Conservation (phyloP, 92 coral and sea anemone species). For the Porites evermanni region DNA sequence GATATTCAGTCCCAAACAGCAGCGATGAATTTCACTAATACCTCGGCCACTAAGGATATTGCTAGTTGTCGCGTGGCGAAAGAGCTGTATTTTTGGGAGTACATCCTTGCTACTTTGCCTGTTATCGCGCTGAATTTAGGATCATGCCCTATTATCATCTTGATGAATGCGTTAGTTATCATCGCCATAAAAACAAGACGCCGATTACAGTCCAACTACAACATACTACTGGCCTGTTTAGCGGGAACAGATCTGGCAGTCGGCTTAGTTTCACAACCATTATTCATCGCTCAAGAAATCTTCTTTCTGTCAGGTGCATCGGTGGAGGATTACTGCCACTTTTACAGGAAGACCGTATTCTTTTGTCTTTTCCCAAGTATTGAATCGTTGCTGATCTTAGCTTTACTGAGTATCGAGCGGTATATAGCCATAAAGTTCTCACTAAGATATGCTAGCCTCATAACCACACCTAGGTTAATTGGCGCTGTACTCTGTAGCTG, state of each 20-base stretch:
- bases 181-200: slow-evolving; percentile 8
- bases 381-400: background rate
- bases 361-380: background rate
- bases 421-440: slow-evolving; percentile 1
- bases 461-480: background rate
- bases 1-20: too few relatives aligned
- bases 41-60: background rate
- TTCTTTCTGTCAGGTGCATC: background rate
- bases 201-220: slow-evolving; percentile 8
- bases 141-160: slow-evolving; percentile 10
- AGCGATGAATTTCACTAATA: background rate
- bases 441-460: background rate
- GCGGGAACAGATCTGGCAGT: slow-evolving; percentile 25
- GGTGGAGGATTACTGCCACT: background rate
- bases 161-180: slow-evolving; percentile 20
- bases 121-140: background rate
- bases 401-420: slow-evolving; percentile 12
- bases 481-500: background rate
- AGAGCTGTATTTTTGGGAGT: background rate
- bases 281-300: slow-evolving; percentile 11
- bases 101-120: background rate
- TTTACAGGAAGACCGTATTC: background rate
- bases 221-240: slow-evolving; percentile 24
- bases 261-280: slow-evolving; percentile 1
- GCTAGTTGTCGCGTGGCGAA: background rate